These are phyloP conservation scores for Chionomys nivalis DNA, from an alignment of 2,113 vertebrate genomes.

Conservation along the genomic window DNA sequence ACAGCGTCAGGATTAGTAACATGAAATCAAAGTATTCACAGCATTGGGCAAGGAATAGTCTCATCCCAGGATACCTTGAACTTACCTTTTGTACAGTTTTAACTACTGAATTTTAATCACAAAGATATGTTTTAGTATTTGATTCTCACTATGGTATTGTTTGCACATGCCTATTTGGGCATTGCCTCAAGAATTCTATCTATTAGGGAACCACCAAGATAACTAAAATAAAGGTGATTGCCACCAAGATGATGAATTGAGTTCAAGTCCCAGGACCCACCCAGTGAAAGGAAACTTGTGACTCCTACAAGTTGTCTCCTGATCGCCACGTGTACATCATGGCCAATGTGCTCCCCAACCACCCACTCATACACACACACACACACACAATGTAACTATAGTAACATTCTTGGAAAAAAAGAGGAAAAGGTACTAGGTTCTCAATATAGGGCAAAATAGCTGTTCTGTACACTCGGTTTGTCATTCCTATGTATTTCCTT, in stretches of 20 bases:
- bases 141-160: constrained; percentile 1
- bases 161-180: neutral
- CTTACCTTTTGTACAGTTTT: neutral
- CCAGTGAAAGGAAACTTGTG: neutral
- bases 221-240: neutral
- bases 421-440: neutral
- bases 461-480: neutral
- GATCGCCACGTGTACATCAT: neutral
- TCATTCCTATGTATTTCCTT: constrained; percentile 34
- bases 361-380: neutral
- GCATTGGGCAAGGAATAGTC: neutral
- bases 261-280: neutral
- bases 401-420: neutral
- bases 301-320: neutral
- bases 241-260: neutral
- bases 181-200: constrained; percentile 24
- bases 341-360: neutral
- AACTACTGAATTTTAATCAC: neutral
- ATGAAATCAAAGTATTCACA: neutral
- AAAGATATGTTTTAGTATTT: neutral
- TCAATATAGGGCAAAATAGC: constrained; percentile 7
- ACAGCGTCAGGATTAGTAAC: neutral
- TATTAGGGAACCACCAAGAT: neutral
- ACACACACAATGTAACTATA: neutral
- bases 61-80: neutral